Base-by-base conservation (phyloP, 2,797 vertebrate genomes). In the Fratercula arctica region DNA sequence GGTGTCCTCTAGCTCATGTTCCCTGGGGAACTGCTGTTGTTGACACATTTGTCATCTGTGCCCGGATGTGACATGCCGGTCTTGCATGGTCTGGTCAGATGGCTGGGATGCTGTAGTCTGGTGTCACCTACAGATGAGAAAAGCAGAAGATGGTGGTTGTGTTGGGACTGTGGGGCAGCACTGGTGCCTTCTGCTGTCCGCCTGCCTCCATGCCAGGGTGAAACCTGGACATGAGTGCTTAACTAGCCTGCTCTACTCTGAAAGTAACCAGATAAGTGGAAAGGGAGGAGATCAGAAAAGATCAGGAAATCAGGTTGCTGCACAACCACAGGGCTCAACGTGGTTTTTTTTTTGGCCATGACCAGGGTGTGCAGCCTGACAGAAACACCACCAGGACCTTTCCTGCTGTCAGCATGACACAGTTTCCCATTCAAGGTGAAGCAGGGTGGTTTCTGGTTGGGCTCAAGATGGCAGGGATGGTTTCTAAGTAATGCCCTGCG, bases 41-140 rank as follows among this genome's bases (percentile, higher is more conserved):
- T 51, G 54, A 8, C 12, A 13, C 2, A 1, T 68, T 45, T 76
- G 39, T 33, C 48, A 69, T 11, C 35, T 1, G 2, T 56, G 70
- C 26, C 53, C 26, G 0, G 1, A 5, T 0, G 2, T 21, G 68
- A 24, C 8, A 24, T 20, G n/a, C 6, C 2, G 0, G 21, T 64
- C 3, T 4, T 54, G 54, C 17, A 5, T 2, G 4, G 9, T 72
- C 57, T 39, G 24, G 3, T 37, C 29, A 7, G 1, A 6, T 15
- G 61, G 12, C 39, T 67, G 39, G 12, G 17, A 9, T 60, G 31
- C 69, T 93, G 76, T 61, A 53, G n/a, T 23, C 29, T 43, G 11
- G 11, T 75, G 53, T 45, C 60, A 56, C 14, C 31, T 50, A 29
- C 41, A 59, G 37, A 10, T 53, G 35, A 72, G 33, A 57, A 90